These are phyloP conservation scores for Venturia canescens DNA, from an alignment of 1,140 invertebrate species.

Conservation along the genomic window DNA sequence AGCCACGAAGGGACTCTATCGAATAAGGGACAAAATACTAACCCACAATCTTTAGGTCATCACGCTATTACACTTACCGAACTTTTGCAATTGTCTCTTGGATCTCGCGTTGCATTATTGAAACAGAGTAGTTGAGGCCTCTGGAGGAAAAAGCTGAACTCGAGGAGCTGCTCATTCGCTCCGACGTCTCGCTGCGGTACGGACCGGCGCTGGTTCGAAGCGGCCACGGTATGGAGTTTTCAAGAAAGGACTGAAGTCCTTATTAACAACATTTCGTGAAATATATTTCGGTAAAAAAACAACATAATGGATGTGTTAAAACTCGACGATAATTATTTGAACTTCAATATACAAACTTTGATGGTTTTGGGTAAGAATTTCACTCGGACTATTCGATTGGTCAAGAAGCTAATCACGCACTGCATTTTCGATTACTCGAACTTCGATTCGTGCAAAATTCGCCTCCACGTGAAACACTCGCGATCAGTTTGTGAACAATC, in stretches of 20 bases:
- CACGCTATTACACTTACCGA: conserved; percentile 4
- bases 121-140: background rate
- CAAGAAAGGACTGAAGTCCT: no score
- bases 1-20: background rate
- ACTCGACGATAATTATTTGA: conserved; percentile 25
- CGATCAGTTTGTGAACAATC: no score
- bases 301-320: background rate
- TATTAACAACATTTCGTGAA: background rate
- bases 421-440: no score
- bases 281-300: background rate
- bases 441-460: no score
- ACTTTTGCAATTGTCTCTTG: background rate
- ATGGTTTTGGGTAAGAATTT: conserved; percentile 13
- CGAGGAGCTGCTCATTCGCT: background rate
- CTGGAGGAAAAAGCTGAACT: background rate
- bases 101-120: background rate
- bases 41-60: conserved; percentile 25
- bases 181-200: background rate
- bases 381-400: background rate
- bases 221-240: background rate
- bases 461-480: no score
- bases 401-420: no score
- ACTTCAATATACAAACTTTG: conserved; percentile 12
- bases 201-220: background rate
- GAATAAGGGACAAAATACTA: background rate